Conservation (phyloP, 2,113 vertebrate genomes). For the Chamaea fasciata region DNA sequence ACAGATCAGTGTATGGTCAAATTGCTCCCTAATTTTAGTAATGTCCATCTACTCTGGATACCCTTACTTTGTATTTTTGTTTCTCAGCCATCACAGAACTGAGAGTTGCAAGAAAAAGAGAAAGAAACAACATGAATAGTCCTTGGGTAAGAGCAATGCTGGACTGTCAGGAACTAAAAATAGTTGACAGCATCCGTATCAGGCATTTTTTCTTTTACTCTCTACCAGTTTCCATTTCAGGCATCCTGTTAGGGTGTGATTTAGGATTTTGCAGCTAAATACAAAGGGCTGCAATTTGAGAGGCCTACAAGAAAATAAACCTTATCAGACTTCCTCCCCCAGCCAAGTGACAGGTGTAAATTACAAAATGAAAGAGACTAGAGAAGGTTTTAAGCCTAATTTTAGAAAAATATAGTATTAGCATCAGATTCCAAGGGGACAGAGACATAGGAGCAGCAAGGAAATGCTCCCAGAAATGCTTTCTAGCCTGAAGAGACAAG, state of each 20-base stretch:
- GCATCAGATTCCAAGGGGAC: not conserved
- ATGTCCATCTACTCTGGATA: not conserved
- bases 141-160: not conserved
- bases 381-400: not conserved
- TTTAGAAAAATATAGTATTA: not conserved
- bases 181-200: not conserved
- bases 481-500: not conserved
- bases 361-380: not conserved
- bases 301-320: not conserved
- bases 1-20: not conserved
- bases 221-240: not conserved
- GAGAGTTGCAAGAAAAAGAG: not conserved
- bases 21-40: not conserved
- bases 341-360: not conserved
- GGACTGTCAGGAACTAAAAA: not conserved
- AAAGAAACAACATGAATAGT: not conserved
- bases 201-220: not conserved
- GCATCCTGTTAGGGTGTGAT: not conserved
- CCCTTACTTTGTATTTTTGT: not conserved
- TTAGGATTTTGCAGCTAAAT: not conserved
- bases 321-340: not conserved
- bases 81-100: not conserved
- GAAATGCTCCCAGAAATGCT: not conserved
- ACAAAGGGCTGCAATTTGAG: not conserved
- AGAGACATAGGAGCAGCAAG: not conserved